phyloP scores from a whole-genome alignment of 2,888 invertebrate species.

The Drosophila testacea region DNA sequence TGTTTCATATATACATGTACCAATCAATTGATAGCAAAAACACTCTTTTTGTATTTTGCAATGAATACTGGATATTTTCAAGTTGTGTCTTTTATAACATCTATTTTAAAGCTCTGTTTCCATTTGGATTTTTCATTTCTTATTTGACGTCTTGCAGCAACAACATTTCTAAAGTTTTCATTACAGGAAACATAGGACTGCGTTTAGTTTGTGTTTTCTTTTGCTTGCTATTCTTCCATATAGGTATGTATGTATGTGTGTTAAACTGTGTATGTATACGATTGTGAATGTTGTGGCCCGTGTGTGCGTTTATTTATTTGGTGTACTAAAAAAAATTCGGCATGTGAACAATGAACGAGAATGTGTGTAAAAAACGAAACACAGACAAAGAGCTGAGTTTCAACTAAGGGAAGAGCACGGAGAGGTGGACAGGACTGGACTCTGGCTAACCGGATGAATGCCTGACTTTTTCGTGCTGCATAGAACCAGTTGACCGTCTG shows the following conservation, averaged over 20 bases:
- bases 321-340: conserved; percentile 68
- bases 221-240: conserved; percentile 18
- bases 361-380: conserved; percentile 52
- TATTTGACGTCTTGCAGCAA: conserved; percentile 36
- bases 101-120: conserved; percentile 29
- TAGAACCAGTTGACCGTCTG: conserved; percentile 42
- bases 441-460: conserved; percentile 36
- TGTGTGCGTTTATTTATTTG: conserved; percentile 64
- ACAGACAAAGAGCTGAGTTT: conserved; percentile 16
- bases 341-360: conserved; percentile 69
- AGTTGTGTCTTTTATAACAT: background rate
- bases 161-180: conserved; percentile 69
- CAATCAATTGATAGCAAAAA: too few relatives aligned
- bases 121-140: conserved; percentile 28
- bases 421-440: too few relatives aligned
- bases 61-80: conserved; percentile 25
- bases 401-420: conserved; percentile 5
- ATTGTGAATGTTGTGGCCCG: background rate
- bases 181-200: conserved; percentile 74
- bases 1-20: too few relatives aligned
- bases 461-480: conserved; percentile 36
- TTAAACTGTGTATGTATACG: conserved; percentile 15
- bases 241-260: conserved; percentile 14
- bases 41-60: too few relatives aligned
- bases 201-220: conserved; percentile 68